Conservation (phyloP, 64 coral and sea anemone genomes). For the Montipora efflorescens region DNA sequence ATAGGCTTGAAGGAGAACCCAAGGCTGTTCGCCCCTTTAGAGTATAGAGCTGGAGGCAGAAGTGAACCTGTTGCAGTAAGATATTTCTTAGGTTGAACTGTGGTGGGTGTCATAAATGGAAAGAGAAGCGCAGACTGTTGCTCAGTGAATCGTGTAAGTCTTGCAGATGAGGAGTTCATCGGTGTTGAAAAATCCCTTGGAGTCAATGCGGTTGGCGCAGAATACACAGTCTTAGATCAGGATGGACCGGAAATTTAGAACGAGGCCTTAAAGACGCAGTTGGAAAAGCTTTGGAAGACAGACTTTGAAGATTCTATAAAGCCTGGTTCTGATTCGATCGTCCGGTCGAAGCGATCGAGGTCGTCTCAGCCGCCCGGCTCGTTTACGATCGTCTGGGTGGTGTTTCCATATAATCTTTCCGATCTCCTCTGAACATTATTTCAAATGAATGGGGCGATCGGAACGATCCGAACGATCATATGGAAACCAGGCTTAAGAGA, state of each 20-base stretch:
- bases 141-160: too few relatives aligned
- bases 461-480: too few relatives aligned
- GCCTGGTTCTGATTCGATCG: slow-evolving; percentile 10
- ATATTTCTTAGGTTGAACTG: neutral
- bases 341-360: neutral
- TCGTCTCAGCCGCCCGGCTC: too few relatives aligned
- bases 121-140: too few relatives aligned
- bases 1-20: too few relatives aligned
- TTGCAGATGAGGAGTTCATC: slow-evolving; percentile 16
- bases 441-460: too few relatives aligned
- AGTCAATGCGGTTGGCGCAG: too few relatives aligned
- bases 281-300: slow-evolving; percentile 58
- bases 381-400: too few relatives aligned
- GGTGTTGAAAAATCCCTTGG: neutral
- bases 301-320: slow-evolving; percentile 54
- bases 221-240: neutral
- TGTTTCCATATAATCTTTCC: too few relatives aligned
- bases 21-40: slow-evolving; percentile 52
- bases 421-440: too few relatives aligned
- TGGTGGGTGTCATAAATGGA: slow-evolving; percentile 38
- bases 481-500: neutral
- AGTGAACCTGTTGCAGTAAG: too few relatives aligned
- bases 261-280: slow-evolving; percentile 11
- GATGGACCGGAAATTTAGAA: neutral
- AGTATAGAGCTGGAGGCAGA: slow-evolving; percentile 18